phyloP scores from a whole-genome alignment of 2,888 invertebrate genomes.

The Acrobasis suavella region DNA sequence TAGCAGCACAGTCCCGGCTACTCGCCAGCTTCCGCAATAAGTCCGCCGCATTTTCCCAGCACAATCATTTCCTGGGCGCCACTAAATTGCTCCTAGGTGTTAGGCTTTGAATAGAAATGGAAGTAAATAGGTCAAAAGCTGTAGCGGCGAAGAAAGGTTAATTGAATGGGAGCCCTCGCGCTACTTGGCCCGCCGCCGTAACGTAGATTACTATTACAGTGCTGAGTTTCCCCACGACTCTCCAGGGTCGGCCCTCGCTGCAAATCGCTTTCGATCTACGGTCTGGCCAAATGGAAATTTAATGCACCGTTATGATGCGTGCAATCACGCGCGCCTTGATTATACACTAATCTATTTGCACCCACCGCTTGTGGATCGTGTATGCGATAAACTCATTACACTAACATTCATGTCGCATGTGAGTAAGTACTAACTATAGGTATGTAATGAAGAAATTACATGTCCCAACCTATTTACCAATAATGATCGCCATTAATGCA shows the following conservation, averaged over 20 bases:
- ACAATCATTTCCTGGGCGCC: slow-evolving; percentile 14
- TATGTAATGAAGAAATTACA: slow-evolving; percentile 6
- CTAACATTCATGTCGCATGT: slow-evolving; percentile 4
- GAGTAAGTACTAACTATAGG: not conserved
- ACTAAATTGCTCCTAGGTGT: slow-evolving; percentile 37
- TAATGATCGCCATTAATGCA: not conserved
- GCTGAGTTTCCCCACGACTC: slow-evolving; percentile 22
- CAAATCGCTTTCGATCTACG: slow-evolving; percentile 48
- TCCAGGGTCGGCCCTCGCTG: slow-evolving; percentile 27
- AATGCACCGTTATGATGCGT: slow-evolving; percentile 39
- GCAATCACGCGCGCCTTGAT: slow-evolving; percentile 33
- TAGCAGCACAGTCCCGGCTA: not conserved
- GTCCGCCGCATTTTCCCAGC: slow-evolving; percentile 7
- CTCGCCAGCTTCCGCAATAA: slow-evolving; percentile 10
- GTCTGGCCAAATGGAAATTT: slow-evolving; percentile 44
- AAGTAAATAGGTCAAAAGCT: slow-evolving; percentile 61
- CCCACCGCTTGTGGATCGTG: slow-evolving; percentile 17
- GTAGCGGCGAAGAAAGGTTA: slow-evolving; percentile 54
- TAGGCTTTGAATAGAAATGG: slow-evolving; percentile 51
- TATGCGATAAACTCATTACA: slow-evolving; percentile 22
- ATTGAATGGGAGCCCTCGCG: slow-evolving; percentile 57
- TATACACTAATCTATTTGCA: slow-evolving; percentile 27
- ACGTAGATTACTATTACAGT: slow-evolving; percentile 42
- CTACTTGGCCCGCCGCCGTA: slow-evolving; percentile 35
- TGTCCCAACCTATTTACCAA: not conserved